A percentile compares a stretch with the other conserved stretches of the same genome.
Conservation (phyloP, 2,113 vertebrate genomes). For the Ptyas mucosa region DNA sequence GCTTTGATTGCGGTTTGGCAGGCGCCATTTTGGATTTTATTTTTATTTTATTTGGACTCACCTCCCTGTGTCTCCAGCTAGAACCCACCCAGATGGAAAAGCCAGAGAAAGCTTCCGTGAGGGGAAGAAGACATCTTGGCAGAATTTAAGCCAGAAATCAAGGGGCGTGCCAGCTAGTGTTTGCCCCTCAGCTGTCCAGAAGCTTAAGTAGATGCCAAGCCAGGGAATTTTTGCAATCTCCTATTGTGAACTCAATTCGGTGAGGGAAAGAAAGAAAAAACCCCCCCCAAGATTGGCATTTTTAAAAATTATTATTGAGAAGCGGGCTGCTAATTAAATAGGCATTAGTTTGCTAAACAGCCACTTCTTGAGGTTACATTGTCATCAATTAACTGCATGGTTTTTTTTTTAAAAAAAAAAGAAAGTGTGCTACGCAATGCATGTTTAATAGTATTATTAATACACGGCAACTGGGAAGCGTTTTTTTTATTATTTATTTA, state of each 20-base stretch:
- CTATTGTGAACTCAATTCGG: constrained; percentile 12
- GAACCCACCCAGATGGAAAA: neutral
- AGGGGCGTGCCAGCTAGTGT: neutral
- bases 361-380: constrained; percentile 65
- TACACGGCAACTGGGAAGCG: constrained; percentile 68
- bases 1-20: too few species aligned
- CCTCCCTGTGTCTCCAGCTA: neutral
- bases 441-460: constrained; percentile 78
- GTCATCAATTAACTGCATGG: constrained; percentile 64
- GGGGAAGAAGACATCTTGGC: neutral
- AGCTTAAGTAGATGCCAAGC: neutral
- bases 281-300: neutral
- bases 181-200: constrained; percentile 53
- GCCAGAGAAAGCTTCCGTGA: neutral
- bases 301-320: constrained; percentile 19
- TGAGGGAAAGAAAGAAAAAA: neutral
- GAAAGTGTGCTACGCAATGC: constrained; percentile 68
- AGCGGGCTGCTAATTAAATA: constrained; percentile 47
- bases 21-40: too few species aligned
- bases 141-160: constrained; percentile 22
- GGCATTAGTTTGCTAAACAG: constrained; percentile 59
- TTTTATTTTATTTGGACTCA: neutral
- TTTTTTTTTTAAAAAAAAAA: constrained; percentile 59
- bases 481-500: neutral
- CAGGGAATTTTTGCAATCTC: neutral